Evolutionary conservation across 2,888 invertebrate species (phyloP).

Genomic region (Chymomyza procnemis): DNA sequence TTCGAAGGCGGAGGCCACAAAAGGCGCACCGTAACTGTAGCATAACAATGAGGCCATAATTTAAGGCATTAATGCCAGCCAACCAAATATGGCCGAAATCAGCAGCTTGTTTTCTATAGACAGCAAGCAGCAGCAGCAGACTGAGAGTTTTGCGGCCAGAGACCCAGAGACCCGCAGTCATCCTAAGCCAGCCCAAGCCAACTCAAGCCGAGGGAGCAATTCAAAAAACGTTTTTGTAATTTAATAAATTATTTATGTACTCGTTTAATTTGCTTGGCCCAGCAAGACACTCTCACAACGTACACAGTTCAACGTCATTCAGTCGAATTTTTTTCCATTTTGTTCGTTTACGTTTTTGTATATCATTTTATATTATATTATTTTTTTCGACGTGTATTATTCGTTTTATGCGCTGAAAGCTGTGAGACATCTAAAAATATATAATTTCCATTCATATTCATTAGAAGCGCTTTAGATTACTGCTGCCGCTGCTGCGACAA

Average conservation of each 20-base stretch:
- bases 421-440: slow-evolving; percentile 34
- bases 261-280: slow-evolving; percentile 39
- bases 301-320: slow-evolving; percentile 29
- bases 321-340: background rate
- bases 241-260: slow-evolving; percentile 68
- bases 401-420: slow-evolving; percentile 9
- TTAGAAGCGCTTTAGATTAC: slow-evolving; percentile 44
- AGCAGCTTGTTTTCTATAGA: slow-evolving; percentile 7
- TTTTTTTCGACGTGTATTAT: slow-evolving; percentile 37
- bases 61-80: slow-evolving; percentile 49
- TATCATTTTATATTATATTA: slow-evolving; percentile 27
- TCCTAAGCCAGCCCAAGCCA: slow-evolving; percentile 5
- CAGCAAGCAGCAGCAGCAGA: background rate
- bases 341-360: too few relatives aligned
- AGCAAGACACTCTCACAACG: background rate
- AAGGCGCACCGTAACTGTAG: slow-evolving; percentile 4
- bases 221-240: slow-evolving; percentile 58
- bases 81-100: slow-evolving; percentile 48
- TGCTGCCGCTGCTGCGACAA: slow-evolving; percentile 24
- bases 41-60: slow-evolving; percentile 66
- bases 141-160: background rate
- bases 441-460: slow-evolving; percentile 49
- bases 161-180: slow-evolving; percentile 6
- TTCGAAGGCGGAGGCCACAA: background rate
- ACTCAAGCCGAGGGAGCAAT: slow-evolving; percentile 25